Evolutionary conservation across 2,113 vertebrate species (phyloP).

Genomic region (Bos javanicus): DNA sequence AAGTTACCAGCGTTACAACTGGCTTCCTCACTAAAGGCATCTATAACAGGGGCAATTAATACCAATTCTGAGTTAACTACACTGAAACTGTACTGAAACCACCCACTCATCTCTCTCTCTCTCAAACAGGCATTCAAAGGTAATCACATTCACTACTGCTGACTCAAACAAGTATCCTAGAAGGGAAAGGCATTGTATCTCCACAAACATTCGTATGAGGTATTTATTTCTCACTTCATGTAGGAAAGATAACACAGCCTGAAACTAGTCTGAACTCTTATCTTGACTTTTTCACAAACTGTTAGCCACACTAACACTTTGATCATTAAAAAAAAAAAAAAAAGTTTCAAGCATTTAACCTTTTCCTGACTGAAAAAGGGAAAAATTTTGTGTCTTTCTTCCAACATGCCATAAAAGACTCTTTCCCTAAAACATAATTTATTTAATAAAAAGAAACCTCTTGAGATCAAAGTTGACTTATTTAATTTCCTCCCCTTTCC

Average conservation of each 20-base stretch:
- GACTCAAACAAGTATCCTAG: constrained; percentile 55
- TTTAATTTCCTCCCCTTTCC: background rate
- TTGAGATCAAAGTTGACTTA: background rate
- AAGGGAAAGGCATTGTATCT: constrained; percentile 45
- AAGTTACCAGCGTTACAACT: constrained; percentile 58
- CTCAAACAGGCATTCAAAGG: constrained; percentile 68
- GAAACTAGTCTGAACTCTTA: background rate
- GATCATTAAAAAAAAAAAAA: background rate
- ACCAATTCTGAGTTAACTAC: constrained; percentile 68
- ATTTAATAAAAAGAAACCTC: background rate
- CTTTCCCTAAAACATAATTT: background rate
- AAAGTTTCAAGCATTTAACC: background rate
- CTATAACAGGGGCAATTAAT: constrained; percentile 72
- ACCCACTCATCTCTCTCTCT: constrained; percentile 74
- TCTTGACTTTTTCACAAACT: background rate
- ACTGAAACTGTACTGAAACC: constrained; percentile 78
- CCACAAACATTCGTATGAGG: constrained; percentile 11
- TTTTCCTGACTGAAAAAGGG: background rate
- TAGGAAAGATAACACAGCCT: background rate
- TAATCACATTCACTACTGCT: constrained; percentile 51
- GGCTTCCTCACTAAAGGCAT: constrained; percentile 59
- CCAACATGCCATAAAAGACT: background rate
- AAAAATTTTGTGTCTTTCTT: background rate
- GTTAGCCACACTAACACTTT: background rate
- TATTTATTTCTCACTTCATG: constrained; percentile 58